These are phyloP conservation scores for Tachysurus fulvidraco DNA, from an alignment of 2,113 vertebrate genomes.

Conservation along the genomic window DNA sequence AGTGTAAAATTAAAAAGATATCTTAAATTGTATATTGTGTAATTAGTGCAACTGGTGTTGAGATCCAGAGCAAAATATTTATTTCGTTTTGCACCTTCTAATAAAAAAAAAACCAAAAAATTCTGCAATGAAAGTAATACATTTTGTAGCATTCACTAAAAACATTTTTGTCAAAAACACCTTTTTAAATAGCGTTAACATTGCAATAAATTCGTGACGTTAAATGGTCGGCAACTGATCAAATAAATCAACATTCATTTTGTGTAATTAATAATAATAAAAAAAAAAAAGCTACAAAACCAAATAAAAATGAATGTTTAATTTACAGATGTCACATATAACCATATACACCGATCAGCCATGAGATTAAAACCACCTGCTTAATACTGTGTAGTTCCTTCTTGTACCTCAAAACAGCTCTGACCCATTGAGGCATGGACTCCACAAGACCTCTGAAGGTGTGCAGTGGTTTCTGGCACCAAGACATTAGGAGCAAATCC, in stretches of 20 bases:
- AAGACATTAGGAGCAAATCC: no score
- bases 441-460: no score
- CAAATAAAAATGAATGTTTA: neutral
- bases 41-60: neutral
- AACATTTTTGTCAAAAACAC: neutral
- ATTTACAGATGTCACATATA: neutral
- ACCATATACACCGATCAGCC: neutral
- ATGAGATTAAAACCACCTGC: no score
- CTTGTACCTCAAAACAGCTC: no score
- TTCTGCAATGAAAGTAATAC: neutral
- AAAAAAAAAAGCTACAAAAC: neutral
- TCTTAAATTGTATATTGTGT: neutral
- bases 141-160: neutral
- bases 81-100: conserved; percentile 16
- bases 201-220: neutral
- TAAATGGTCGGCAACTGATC: neutral
- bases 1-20: neutral
- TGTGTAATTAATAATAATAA: neutral
- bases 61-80: neutral
- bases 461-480: no score
- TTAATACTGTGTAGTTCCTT: no score
- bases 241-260: neutral
- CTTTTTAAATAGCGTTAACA: conserved; percentile 2
- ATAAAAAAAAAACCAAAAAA: neutral
- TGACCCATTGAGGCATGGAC: no score